Evolutionary conservation across 2,113 vertebrate species (phyloP).

Genomic region (Megaleporinus macrocephalus): DNA sequence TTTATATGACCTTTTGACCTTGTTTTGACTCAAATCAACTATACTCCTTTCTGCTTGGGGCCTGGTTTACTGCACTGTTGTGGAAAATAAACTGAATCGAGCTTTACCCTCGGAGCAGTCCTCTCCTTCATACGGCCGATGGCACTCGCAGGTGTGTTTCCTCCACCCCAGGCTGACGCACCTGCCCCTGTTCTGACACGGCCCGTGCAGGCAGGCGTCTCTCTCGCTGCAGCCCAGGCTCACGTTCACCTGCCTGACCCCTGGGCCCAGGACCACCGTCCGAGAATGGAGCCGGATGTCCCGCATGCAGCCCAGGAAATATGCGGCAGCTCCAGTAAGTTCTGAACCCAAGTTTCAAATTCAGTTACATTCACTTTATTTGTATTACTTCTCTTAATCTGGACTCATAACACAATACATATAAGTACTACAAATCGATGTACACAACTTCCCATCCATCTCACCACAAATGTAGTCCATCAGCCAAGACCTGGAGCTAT

Average conservation of each 20-base stretch:
- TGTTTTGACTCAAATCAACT: no score
- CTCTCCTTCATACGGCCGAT: conserved; percentile 80
- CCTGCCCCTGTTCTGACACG: conserved; percentile 85
- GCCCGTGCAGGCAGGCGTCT: conserved; percentile 83
- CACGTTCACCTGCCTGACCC: conserved; percentile 72
- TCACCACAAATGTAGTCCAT: no score
- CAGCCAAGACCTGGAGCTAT: no score
- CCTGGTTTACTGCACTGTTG: not conserved
- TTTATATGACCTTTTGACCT: no score
- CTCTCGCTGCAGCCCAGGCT: conserved; percentile 80
- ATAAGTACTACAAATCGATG: no score
- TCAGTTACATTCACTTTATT: not conserved
- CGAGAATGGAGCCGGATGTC: conserved; percentile 82
- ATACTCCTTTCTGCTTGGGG: no score
- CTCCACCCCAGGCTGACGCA: conserved; percentile 85
- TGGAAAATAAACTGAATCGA: not conserved
- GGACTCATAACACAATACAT: no score
- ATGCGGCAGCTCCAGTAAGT: conserved; percentile 58
- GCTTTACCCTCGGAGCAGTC: conserved; percentile 83
- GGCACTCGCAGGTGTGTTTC: conserved; percentile 85
- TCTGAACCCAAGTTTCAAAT: not conserved
- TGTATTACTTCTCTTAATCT: no score
- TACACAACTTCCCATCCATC: no score
- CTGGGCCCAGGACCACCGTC: conserved; percentile 71
- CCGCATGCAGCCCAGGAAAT: conserved; percentile 90